Base-by-base conservation (phyloP, 1,140 invertebrate genomes). In the Trachymyrmex septentrionalis region DNA sequence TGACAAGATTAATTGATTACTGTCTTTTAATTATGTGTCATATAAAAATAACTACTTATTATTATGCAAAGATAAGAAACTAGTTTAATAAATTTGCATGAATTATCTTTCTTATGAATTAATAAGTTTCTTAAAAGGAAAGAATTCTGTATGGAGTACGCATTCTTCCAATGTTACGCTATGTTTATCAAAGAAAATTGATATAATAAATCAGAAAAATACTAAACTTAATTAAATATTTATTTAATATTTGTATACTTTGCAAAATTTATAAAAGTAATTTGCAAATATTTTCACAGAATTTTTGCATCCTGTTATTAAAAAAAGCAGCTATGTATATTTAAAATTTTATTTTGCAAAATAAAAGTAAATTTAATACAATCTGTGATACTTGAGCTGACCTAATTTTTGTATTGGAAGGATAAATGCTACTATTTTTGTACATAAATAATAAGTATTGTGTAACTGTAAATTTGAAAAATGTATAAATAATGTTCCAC, bases 1-100 rank as follows among this genome's bases (percentile, higher is more conserved):
- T 50, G 19, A 66, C 19, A 16, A 48, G 19, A 71, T 71, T 30
- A 48, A 48, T 50, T 27, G 21, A 53, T 30, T 53, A 14, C 9
- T 24, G 9, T 34, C 48, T 55, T 7, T 19, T 5, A 80, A 67
- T 24, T 24, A 53, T 14, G 44, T 64, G 24, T 12, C 5, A 38
- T n/a, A 10, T 44, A 44, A 38, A 27, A 34, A 21, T 27, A 64
- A 7, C 14, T 67, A 50, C 19, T 24, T 50, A 80, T 64, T 64
- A 64, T 55, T 80, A 81, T 80, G 27, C 14, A 80, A 34, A 38
- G 14, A 21, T 19, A 14, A n/a, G 16, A 38, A 38, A 38, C 12
- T 69, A 19, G 12, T 80, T 53, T 55, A 57, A 81, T 57, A n/a
- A 55, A 71, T 44, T 53, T 81, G 21, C 48, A 57, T 55, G 3